phyloP scores from a whole-genome alignment of 2,113 vertebrate genomes.

The Oryzias curvinotus region DNA sequence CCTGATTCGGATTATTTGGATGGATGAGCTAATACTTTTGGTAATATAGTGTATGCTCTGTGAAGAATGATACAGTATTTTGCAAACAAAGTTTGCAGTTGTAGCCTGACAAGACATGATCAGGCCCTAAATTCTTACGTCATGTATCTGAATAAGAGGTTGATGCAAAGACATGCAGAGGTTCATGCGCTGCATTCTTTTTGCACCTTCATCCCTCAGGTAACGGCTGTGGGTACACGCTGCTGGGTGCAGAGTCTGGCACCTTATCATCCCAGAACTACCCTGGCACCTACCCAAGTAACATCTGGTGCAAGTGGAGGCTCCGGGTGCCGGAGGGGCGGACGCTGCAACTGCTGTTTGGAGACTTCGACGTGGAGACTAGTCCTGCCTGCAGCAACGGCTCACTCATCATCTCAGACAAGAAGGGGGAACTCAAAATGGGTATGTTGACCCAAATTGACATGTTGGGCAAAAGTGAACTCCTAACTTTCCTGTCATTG shows the following conservation, averaged over 20 bases:
- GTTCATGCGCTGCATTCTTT: background rate
- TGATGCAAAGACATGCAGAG: background rate
- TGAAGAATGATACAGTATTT: too few relatives aligned
- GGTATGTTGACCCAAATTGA: conserved; percentile 67
- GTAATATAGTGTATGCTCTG: too few relatives aligned
- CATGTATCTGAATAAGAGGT: background rate
- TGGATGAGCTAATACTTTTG: too few relatives aligned
- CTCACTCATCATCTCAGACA: conserved; percentile 76
- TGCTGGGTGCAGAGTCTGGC: conserved; percentile 79
- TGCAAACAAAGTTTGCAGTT: too few relatives aligned
- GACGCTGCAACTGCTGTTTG: conserved; percentile 77
- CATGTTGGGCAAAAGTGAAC: background rate
- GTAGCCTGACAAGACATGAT: too few relatives aligned
- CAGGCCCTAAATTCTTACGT: too few relatives aligned
- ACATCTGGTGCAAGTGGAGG: conserved; percentile 79
- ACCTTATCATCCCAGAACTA: conserved; percentile 85
- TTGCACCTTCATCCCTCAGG: conserved; percentile 65
- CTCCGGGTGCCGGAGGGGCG: conserved; percentile 69
- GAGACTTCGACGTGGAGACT: conserved; percentile 84
- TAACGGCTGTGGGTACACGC: conserved; percentile 83
- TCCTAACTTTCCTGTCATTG: background rate
- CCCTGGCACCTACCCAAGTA: conserved; percentile 84
- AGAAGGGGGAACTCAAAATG: conserved; percentile 45
- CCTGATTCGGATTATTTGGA: too few relatives aligned
- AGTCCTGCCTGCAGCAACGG: conserved; percentile 77